Conservation (phyloP, 2,113 vertebrate genomes). For the Ibidorhyncha struthersii region DNA sequence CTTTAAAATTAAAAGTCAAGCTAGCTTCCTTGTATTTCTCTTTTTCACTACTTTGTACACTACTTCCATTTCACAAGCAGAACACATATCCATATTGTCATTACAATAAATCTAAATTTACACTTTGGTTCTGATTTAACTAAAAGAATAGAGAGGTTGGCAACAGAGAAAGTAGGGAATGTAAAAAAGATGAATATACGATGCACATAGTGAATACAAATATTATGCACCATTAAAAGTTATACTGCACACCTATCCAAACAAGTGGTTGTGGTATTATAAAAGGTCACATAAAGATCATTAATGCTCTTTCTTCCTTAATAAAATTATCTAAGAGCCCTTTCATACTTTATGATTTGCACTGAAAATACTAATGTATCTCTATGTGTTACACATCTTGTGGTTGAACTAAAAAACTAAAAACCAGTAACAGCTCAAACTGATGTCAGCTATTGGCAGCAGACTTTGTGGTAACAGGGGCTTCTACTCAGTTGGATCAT, state of each 20-base stretch:
- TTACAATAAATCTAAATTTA: not conserved
- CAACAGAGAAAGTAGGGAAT: not conserved
- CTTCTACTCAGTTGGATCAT: not conserved
- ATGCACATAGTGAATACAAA: not conserved
- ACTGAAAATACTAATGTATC: not conserved
- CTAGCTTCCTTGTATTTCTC: not conserved
- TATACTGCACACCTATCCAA: not conserved
- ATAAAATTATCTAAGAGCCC: not conserved
- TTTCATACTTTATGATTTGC: not conserved
- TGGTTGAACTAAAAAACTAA: not conserved
- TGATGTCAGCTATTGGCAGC: not conserved
- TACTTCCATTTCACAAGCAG: not conserved
- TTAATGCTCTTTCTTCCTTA: not conserved
- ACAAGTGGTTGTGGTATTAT: not conserved
- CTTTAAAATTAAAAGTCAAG: not conserved
- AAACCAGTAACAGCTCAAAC: not conserved
- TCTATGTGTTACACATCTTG: not conserved
- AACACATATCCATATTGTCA: not conserved
- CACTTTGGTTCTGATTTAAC: not conserved
- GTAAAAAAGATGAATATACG: not conserved
- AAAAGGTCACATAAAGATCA: not conserved
- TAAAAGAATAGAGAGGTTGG: not conserved
- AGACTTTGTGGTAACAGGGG: not conserved
- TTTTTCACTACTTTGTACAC: not conserved
- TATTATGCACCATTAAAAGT: not conserved